Evolutionary conservation across 1,140 invertebrate species (phyloP), one percentile per base, ranked within the genome.

Genomic region (Copidosoma floridanum): DNA sequence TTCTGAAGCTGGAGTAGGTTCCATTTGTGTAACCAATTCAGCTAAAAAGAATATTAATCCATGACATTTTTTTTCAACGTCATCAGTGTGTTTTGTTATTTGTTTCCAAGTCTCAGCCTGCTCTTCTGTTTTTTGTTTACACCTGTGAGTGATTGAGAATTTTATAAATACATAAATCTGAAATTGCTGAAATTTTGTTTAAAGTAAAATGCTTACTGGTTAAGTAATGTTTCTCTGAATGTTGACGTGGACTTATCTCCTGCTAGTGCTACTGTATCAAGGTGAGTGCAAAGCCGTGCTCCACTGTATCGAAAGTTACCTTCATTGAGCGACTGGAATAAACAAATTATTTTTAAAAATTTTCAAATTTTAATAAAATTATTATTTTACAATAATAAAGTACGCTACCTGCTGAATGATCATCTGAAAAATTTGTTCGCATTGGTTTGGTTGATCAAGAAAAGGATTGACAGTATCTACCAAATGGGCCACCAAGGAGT

Each of bases 221-320:
- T 69, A 40, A 75, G 68, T 37, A 83, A 68, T 18, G 72, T 70
- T 5, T 74, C 66, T 52, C 83, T 81, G 71, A 87, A 86, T 48
- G 78, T 78, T 0, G 82, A 83, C 41, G 76, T 65, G 32, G 72
- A 71, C 50, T 79, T 52, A 5, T 73, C 76, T 21, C 61, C 43
- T 14, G 61, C 57, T 29, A 66, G 65, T 43, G 66, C 66, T 18
- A 71, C 71, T 21, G 80, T 82, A 58, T 85, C 84, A 26, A 86
- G 80, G 80, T 83, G 83, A 35, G 82, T 82, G 68, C 85, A 86
- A 8, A 87, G 73, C 8, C 86, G 79, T 20, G 85, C 85, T 35
- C 85, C 85, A 65, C 85, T 87, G 74, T 87, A 88, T 61, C 85
- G 82, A 70, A 88, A 87, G 69, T 88, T 86, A 4, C 83, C 75